phyloP scores from a whole-genome alignment of 92 coral and sea anemone species.

The Epizoanthus fatuus region DNA sequence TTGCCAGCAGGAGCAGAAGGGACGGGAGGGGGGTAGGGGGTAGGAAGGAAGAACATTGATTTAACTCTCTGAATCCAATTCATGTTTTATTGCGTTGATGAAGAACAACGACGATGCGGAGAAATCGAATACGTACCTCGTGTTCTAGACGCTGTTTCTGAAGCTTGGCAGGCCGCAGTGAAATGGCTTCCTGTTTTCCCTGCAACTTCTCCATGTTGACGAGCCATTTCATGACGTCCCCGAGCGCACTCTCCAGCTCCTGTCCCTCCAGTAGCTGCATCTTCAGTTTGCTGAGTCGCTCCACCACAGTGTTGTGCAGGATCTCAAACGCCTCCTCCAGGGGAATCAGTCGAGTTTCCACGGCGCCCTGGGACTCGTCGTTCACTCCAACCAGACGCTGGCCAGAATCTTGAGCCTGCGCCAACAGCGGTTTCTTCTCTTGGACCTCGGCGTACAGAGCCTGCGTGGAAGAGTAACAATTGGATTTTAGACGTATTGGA shows the following conservation, averaged over 20 bases:
- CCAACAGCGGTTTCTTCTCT: constrained; percentile 81
- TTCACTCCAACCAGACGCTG: constrained; percentile 83
- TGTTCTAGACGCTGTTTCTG: constrained; percentile 81
- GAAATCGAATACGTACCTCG: constrained; percentile 69
- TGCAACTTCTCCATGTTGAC: constrained; percentile 84
- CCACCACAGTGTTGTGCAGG: constrained; percentile 86
- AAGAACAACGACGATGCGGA: not conserved
- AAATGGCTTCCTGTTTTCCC: constrained; percentile 85
- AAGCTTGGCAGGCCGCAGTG: constrained; percentile 79
- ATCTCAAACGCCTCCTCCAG: constrained; percentile 91
- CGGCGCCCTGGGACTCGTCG: constrained; percentile 78
- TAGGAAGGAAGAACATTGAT: no score
- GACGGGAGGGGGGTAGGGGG: no score
- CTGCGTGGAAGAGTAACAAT: constrained; percentile 23
- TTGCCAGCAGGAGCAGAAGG: no score
- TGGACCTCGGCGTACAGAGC: constrained; percentile 66
- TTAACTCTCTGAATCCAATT: not conserved
- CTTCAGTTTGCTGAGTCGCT: constrained; percentile 81
- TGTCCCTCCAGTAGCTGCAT: constrained; percentile 87
- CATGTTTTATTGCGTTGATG: not conserved
- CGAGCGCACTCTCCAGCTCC: constrained; percentile 87
- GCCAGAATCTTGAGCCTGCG: constrained; percentile 88
- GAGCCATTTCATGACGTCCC: constrained; percentile 90
- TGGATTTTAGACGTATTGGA: no score
- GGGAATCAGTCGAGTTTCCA: constrained; percentile 83